Evolutionary conservation across 1,140 invertebrate species (phyloP), one percentile per base, ranked within the genome.

Genomic region (Drosophila setifemur): DNA sequence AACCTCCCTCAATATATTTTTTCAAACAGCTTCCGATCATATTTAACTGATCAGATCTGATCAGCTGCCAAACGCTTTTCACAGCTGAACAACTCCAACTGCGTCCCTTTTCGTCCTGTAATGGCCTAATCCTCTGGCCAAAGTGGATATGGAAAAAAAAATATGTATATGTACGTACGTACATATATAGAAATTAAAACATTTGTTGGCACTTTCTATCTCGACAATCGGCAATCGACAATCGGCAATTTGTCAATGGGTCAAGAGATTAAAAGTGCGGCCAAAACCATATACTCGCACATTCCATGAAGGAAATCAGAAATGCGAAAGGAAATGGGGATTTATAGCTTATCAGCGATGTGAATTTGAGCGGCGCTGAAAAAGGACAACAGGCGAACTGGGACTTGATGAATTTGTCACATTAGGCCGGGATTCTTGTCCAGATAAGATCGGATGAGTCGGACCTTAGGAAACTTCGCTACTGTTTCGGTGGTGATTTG

Each of bases 151-250:
- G 50, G 52, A 45, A 67, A 21, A 19, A 19, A 42, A 33, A n/a
- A n/a, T n/a, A n/a, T n/a, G n/a, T n/a, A n/a, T n/a, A n/a, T n/a
- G n/a, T n/a, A n/a, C n/a, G n/a, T n/a, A n/a, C n/a, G n/a, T n/a
- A n/a, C n/a, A n/a, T n/a, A 8, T 37, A 8, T 26, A 28, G 33
- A 85, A 83, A 83, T 83, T 63, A 74, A 83, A 83, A 74, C 79
- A 83, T 83, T 83, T 83, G 79, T 85, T 83, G 81, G 60, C 79
- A 83, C 67, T 72, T 86, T 83, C 73, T 74, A 83, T 83, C n/a
- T n/a, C 78, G 58, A 37, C 28, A 18, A 14, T 23, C 52, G 40
- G 29, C 23, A 48, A 86, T 85, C 78, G n/a, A n/a, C n/a, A n/a
- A n/a, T 85, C 37, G 35, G 25, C 63, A 42, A 75, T 79, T 79